Evolutionary conservation across 2,113 vertebrate genomes (phyloP).

Genomic region (Antechinus stuartii): DNA sequence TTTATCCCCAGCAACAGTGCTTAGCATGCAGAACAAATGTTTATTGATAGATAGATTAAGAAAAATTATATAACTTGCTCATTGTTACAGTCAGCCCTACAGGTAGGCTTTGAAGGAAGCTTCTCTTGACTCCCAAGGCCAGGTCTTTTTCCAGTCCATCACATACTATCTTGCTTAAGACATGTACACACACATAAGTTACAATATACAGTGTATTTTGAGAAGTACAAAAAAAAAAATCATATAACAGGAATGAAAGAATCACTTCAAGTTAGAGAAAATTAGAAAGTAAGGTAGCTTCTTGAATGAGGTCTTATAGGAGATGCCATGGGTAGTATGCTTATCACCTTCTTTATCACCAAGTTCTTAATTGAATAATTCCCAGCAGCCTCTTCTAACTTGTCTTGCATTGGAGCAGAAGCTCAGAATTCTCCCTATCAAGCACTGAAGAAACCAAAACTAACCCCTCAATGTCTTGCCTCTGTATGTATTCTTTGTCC

Average conservation of each 20-base stretch:
- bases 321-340: background rate
- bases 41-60: background rate
- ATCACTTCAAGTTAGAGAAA: background rate
- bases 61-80: background rate
- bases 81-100: background rate
- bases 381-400: background rate
- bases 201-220: background rate
- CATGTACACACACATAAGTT: background rate
- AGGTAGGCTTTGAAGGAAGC: background rate
- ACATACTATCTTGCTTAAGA: background rate
- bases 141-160: background rate
- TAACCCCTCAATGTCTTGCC: background rate
- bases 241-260: background rate
- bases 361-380: background rate
- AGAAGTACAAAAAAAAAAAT: background rate
- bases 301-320: background rate
- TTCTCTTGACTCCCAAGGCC: background rate
- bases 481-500: background rate
- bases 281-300: background rate
- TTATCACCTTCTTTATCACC: background rate
- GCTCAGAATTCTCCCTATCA: background rate
- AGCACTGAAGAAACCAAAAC: background rate
- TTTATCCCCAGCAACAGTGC: background rate
- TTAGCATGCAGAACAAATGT: background rate
- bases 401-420: background rate